These are phyloP conservation scores for Drosophila conformis DNA, from an alignment of 2,888 invertebrate genomes.

Conservation along the genomic window DNA sequence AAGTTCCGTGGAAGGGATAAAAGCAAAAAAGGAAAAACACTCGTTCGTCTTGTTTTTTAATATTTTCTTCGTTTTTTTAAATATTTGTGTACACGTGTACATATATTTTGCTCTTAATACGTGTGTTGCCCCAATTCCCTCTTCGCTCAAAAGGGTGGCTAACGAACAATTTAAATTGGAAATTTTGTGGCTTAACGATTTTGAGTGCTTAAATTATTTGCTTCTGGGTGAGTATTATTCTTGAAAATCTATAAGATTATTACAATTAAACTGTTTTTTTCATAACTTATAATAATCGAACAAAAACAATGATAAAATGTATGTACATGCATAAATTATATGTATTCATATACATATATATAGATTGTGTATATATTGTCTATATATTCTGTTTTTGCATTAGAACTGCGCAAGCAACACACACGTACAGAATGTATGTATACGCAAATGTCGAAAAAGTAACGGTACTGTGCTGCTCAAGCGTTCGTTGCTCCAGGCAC, in stretches of 20 bases:
- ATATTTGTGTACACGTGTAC: constrained; percentile 49
- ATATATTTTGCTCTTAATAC: constrained; percentile 34
- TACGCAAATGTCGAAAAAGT: constrained; percentile 27
- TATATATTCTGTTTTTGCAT: neutral
- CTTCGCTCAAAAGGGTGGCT: constrained; percentile 10
- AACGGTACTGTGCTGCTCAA: constrained; percentile 38
- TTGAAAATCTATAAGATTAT: neutral
- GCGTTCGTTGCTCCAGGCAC: constrained; percentile 55
- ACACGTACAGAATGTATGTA: neutral
- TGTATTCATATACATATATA: constrained; percentile 1
- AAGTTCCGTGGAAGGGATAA: constrained; percentile 26
- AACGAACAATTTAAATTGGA: constrained; percentile 16
- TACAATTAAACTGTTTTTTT: neutral
- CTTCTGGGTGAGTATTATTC: constrained; percentile 11
- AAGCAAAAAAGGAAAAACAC: constrained; percentile 19
- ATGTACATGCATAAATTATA: neutral
- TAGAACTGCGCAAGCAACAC: neutral
- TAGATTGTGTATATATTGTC: constrained; percentile 6
- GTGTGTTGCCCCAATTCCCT: constrained; percentile 33
- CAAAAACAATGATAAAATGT: neutral
- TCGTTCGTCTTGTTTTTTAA: constrained; percentile 55
- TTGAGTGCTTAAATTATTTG: constrained; percentile 12
- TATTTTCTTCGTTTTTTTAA: constrained; percentile 60
- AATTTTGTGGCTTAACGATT: constrained; percentile 20
- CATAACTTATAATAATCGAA: neutral